Evolutionary conservation across 2,888 invertebrate genomes (phyloP), one percentile per base, ranked within the genome.

Genomic region (Nezara viridula): DNA sequence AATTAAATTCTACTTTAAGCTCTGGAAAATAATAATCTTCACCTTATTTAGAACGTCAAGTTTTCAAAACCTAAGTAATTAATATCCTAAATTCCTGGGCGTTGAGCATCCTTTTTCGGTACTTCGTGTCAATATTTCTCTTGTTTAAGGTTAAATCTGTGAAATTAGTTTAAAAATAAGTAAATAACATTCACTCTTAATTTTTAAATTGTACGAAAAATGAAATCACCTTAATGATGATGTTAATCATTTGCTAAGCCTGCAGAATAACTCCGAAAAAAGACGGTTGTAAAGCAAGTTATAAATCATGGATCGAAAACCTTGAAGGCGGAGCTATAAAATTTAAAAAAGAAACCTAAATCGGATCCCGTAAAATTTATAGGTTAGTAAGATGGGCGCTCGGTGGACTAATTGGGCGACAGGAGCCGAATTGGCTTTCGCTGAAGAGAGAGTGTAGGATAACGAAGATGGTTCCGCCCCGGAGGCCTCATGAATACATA

Each of bases 391-490:
- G 37, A 73, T 37, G 66, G 66, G 21, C 16, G 32, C 32, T 37
- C 37, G 37, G 32, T 21, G 66, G 19, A 7, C 66, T 73, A 73
- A 73, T 73, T 73, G 66, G 66, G 9, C 21, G 66, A 21, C 27
- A 37, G 66, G 32, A 37, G 32, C 19, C 6, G 66, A 37, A 73
- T 73, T 73, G 37, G 37, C 66, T 81, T 81, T 81, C 81, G 44
- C 81, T n/a, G 40, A 81, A n/a, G 81, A 81, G 81, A 47, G 40
- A 47, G 44, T 24, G 3, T 19, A 81, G 5, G 66, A 73, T 81
- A n/a, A n/a, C 7, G 81, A 81, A 81, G 44, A 81, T 16, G 81
- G 81, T 81, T 81, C 81, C 81, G 44, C n/a, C 44, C n/a, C 9
- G 7, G 14, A n/a, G 12, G 14, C 44, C 44, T 44, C 44, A 81